Conservation (phyloP, 1,140 invertebrate species). For the Musca vetustissima region DNA sequence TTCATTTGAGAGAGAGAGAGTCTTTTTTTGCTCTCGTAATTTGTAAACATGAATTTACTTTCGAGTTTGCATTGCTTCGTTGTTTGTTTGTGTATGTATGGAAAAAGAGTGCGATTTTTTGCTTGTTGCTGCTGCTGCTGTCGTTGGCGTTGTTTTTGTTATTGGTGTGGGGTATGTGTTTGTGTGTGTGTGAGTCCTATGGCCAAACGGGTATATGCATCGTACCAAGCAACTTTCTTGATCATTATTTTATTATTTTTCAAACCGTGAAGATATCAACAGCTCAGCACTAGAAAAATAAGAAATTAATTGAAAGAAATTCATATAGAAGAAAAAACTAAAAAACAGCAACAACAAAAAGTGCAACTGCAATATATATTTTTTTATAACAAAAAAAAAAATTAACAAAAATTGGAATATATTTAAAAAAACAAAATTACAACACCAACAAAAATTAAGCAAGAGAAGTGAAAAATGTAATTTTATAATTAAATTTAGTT, state of each 20-base stretch:
- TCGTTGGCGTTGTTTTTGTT: too few species aligned
- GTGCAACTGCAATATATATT: neutral
- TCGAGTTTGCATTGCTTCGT: neutral
- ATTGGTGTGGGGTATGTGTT: too few species aligned
- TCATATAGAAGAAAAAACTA: neutral
- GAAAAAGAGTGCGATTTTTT: too few species aligned
- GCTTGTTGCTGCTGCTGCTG: too few species aligned
- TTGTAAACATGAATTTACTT: neutral
- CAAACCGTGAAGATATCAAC: constrained; percentile 15
- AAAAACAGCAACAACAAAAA: constrained; percentile 6
- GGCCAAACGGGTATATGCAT: neutral
- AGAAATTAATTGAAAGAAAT: neutral
- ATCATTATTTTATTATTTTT: constrained; percentile 23
- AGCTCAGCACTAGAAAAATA: neutral
- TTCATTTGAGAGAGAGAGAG: neutral
- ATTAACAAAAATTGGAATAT: neutral
- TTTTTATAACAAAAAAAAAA: constrained; percentile 5
- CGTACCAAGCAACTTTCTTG: neutral
- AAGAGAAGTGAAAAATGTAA: constrained; percentile 5
- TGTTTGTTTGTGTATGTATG: neutral
- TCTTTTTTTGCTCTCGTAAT: neutral
- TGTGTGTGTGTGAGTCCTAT: too few species aligned
- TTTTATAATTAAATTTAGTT: neutral
- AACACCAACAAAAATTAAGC: constrained; percentile 5
- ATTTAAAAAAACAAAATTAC: neutral